Evolutionary conservation across 2,888 invertebrate genomes (phyloP).

Genomic region (Tetranychus piercei): DNA sequence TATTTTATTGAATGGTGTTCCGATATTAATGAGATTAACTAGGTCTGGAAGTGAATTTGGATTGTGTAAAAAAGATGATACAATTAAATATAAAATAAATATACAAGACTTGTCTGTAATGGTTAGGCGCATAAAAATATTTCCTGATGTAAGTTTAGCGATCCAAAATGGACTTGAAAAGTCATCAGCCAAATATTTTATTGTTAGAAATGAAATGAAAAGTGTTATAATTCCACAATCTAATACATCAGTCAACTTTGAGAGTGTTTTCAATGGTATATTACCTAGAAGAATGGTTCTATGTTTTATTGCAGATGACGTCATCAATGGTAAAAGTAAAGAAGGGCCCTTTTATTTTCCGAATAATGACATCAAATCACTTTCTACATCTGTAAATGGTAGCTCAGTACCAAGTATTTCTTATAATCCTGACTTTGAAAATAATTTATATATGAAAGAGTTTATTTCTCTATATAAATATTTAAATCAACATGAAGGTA

Average conservation of each 20-base stretch:
- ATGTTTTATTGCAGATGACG: slow-evolving; percentile 2
- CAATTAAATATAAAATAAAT: not conserved
- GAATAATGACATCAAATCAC: not conserved
- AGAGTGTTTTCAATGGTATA: slow-evolving; percentile 11
- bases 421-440: slow-evolving; percentile 11
- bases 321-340: not conserved
- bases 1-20: not conserved
- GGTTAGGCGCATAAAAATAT: not conserved
- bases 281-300: slow-evolving; percentile 6
- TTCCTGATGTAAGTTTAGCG: not conserved
- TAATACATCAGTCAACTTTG: not conserved
- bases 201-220: slow-evolving; percentile 11
- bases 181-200: not conserved
- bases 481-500: slow-evolving; percentile 9
- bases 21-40: not conserved
- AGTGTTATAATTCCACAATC: not conserved
- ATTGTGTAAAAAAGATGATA: not conserved
- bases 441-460: not conserved
- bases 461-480: not conserved
- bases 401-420: not conserved
- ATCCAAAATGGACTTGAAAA: not conserved
- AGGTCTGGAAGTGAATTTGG: not conserved
- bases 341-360: not conserved
- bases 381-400: slow-evolving; percentile 11
- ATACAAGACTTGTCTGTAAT: not conserved